Percentiles rank a stretch among this genome's conserved stretches.
Conservation (phyloP, 2,113 vertebrate species). For the Austrofundulus limnaeus region DNA sequence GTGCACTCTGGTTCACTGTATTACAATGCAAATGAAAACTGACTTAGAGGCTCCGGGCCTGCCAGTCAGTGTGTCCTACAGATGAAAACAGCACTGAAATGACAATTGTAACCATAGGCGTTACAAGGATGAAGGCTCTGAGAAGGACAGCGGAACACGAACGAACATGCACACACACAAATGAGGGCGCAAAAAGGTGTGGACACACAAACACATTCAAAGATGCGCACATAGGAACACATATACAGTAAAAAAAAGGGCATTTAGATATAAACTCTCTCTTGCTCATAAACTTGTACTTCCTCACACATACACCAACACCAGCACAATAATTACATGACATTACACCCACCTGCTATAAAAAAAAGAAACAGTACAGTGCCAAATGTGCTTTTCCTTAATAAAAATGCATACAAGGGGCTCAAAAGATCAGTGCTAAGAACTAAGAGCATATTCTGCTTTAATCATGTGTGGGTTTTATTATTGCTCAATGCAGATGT, state of each 20-base stretch:
- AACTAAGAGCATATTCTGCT: constrained; percentile 76
- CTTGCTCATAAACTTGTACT: constrained; percentile 17
- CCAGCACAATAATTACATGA: constrained; percentile 66
- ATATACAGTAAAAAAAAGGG: constrained; percentile 11
- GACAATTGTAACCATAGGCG: constrained; percentile 55
- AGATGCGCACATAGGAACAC: constrained; percentile 6
- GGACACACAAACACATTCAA: constrained; percentile 3
- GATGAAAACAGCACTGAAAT: constrained; percentile 49
- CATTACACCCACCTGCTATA: constrained; percentile 65
- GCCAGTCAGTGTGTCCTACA: constrained; percentile 48
- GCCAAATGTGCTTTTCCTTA: constrained; percentile 75
- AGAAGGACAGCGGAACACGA: constrained; percentile 42
- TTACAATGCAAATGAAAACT: constrained; percentile 61
- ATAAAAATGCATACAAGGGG: constrained; percentile 78
- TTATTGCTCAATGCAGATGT: constrained; percentile 75
- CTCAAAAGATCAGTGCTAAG: constrained; percentile 77
- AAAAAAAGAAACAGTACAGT: constrained; percentile 67
- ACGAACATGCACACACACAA: constrained; percentile 20
- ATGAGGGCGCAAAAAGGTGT: constrained; percentile 19
- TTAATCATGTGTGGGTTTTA: constrained; percentile 80
- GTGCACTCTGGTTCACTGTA: constrained; percentile 39
- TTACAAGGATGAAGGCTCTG: constrained; percentile 47
- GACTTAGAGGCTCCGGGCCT: constrained; percentile 49
- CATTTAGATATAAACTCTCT: constrained; percentile 15
- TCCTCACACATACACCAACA: constrained; percentile 31